These are phyloP conservation scores for Bombus polaris DNA, from an alignment of 1,140 invertebrate species.

Conservation along the genomic window DNA sequence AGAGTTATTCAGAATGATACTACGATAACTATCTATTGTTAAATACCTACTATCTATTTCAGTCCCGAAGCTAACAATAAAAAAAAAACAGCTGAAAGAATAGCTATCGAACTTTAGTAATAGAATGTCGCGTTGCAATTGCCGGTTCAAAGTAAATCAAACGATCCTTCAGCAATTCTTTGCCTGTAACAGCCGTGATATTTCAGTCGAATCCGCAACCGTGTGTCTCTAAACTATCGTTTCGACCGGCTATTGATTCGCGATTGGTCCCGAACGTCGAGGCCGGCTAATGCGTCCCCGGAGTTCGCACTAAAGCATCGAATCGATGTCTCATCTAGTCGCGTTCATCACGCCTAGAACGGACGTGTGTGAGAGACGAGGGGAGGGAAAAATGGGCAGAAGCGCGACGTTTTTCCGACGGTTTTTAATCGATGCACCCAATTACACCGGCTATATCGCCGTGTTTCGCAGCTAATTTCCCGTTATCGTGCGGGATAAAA, in stretches of 20 bases:
- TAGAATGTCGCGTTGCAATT: neutral
- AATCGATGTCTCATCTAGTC: slow-evolving; percentile 51
- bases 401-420: slow-evolving; percentile 23
- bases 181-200: neutral
- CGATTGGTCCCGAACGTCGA: slow-evolving; percentile 31
- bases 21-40: neutral
- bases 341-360: neutral
- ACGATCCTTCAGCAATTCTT: slow-evolving; percentile 36
- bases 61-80: neutral
- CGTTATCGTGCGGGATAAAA: slow-evolving; percentile 47
- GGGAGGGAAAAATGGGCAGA: neutral
- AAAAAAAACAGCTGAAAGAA: neutral
- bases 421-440: slow-evolving; percentile 53
- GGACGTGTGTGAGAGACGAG: neutral
- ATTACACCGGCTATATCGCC: slow-evolving; percentile 20
- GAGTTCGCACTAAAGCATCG: slow-evolving; percentile 21
- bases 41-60: neutral
- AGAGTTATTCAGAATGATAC: too few relatives aligned
- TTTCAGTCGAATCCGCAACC: neutral
- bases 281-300: slow-evolving; percentile 27
- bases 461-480: slow-evolving; percentile 54
- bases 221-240: slow-evolving; percentile 6
- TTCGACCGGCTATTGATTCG: slow-evolving; percentile 49
- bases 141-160: neutral
- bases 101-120: neutral